Percentiles rank a stretch among this genome's conserved stretches.
Conservation (phyloP, 2,113 vertebrate genomes). For the Pholis gunnellus region DNA sequence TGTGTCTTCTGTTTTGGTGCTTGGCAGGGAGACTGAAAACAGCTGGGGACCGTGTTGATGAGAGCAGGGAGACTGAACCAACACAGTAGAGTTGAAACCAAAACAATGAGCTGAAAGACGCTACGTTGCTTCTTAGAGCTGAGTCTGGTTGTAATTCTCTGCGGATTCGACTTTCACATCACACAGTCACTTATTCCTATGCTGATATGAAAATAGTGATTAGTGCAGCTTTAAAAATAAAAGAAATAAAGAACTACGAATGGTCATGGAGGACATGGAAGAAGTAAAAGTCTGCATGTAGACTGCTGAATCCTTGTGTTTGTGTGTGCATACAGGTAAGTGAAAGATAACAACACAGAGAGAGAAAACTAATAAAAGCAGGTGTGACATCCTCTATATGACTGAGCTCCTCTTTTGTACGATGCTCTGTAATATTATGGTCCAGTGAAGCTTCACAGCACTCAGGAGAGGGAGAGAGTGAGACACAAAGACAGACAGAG, state of each 20-base stretch:
- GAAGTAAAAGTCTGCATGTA: not conserved
- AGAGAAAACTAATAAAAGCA: constrained; percentile 40
- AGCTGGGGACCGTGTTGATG: not conserved
- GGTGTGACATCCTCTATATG: constrained; percentile 25
- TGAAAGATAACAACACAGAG: not conserved
- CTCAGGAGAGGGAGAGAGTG: constrained; percentile 31
- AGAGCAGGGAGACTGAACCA: not conserved
- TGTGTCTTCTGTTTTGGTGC: not conserved
- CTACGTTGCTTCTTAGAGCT: not conserved
- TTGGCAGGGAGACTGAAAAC: not conserved
- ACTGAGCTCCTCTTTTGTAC: constrained; percentile 35
- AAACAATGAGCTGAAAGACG: not conserved
- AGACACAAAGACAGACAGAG: constrained; percentile 22
- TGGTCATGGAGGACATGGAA: not conserved
- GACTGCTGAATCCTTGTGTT: not conserved
- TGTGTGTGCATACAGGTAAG: not conserved
- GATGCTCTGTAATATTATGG: constrained; percentile 46
- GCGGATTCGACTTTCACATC: not conserved
- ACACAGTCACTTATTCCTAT: not conserved
- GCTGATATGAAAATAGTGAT: not conserved
- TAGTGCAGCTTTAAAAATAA: not conserved
- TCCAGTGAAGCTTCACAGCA: constrained; percentile 47
- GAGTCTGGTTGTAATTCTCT: not conserved
- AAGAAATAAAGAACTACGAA: not conserved
- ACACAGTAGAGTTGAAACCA: not conserved